Evolutionary conservation across 2,797 vertebrate genomes (phyloP), one percentile per base, ranked within the genome.

Genomic region (Bovichtus diacanthus): DNA sequence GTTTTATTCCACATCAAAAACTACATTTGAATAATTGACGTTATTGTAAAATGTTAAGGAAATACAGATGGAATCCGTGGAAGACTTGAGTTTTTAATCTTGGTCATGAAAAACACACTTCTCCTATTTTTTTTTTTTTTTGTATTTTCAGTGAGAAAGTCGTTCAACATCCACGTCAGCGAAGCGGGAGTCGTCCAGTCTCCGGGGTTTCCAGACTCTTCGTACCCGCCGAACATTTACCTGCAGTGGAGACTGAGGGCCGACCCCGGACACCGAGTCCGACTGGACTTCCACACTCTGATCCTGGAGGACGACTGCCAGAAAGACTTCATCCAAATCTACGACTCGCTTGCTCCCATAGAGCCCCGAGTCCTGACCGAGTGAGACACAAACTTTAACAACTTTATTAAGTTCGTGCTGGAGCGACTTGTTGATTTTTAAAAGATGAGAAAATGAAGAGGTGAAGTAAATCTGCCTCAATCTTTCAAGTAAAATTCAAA

Each of bases 271-370:
- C 90, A 93, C 11, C 31, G 95, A 15, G 93, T 99, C 73, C 94
- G 74, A 41, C 94, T 99, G 76, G 95, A 96, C 83, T 99, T 99
- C 92, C 94, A 90, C 61, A 96, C 95, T 0, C 92, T 99, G 70
- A 95, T 95, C 56, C 78, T 99, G 56, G 96, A 98, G 23, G 87
- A 94, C 2, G 64, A 94, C 39, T 92, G 86, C 12, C 51, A 72
- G n/a, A 88, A 94, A 0, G 97, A 99, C 93, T 95, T 96, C 80
- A 92, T 99, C 81, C 94, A 87, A 25, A 92, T 99, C 67, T 99
- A 99, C 5, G 90, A 99, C 88, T 96, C 96, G 0, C 94, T 99
- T 78, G 97, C 91, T n/a, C 95, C 96, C 0, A 90, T 96, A 16
- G 95, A 97, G 60, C 86, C 90, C 10, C 91, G 87, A 0, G 53